Evolutionary conservation across 1,140 invertebrate species (phyloP).

Genomic region (Alviniconcha marisindica): DNA sequence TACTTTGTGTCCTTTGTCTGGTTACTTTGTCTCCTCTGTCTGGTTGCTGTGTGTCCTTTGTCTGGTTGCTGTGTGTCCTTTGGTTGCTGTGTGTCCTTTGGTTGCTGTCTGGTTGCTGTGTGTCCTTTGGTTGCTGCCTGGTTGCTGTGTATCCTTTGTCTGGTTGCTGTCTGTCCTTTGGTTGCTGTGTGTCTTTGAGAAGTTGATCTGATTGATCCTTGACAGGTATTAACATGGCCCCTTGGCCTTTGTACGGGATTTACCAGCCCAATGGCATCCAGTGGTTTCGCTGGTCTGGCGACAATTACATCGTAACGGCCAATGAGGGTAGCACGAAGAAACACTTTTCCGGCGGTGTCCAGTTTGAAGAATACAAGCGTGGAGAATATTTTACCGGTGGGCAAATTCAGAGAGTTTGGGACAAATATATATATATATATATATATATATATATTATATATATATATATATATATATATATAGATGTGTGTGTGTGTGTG

Average conservation of each 20-base stretch:
- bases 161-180: background rate
- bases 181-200: background rate
- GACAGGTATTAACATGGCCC: background rate
- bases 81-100: background rate
- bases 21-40: no score
- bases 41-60: no score
- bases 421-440: background rate
- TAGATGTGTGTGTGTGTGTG: background rate
- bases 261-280: constrained; percentile 34
- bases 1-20: no score
- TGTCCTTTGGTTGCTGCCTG: background rate
- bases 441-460: background rate
- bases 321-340: constrained; percentile 33
- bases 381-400: background rate
- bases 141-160: background rate
- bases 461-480: background rate
- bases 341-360: background rate
- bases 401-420: no score
- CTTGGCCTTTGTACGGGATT: constrained; percentile 32
- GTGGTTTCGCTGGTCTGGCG: background rate
- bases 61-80: constrained; percentile 29
- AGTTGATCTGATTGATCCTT: background rate
- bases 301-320: constrained; percentile 25
- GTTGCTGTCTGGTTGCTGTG: background rate
- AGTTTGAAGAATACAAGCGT: constrained; percentile 19